Evolutionary conservation across 2,113 vertebrate genomes (phyloP).

Genomic region (Cyanoramphus novaezelandiae): DNA sequence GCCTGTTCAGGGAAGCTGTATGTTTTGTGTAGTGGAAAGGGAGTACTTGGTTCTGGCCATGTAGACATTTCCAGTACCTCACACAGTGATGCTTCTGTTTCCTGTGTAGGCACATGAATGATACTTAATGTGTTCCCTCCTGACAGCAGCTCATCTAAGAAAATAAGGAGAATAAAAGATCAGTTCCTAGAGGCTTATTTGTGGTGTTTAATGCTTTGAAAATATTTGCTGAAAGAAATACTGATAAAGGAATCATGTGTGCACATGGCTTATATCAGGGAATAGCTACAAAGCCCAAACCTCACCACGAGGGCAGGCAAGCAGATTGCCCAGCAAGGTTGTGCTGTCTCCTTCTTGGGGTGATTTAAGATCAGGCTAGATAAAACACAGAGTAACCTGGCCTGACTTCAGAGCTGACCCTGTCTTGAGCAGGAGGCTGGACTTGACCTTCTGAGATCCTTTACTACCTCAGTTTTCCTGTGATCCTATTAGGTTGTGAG

Average conservation of each 20-base stretch:
- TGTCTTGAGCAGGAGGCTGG: background rate
- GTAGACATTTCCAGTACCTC: background rate
- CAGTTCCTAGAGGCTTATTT: background rate
- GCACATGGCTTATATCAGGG: background rate
- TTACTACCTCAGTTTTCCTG: background rate
- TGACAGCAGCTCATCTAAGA: background rate
- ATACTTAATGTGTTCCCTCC: background rate
- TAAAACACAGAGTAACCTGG: background rate
- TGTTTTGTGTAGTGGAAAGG: background rate
- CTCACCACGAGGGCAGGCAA: background rate
- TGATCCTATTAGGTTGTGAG: conserved; percentile 13
- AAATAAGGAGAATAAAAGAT: background rate
- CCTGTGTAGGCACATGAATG: rapidly evolving
- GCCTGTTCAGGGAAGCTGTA: background rate
- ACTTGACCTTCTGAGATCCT: background rate
- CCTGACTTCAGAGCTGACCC: background rate
- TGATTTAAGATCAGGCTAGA: background rate
- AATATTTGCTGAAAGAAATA: background rate
- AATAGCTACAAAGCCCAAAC: background rate
- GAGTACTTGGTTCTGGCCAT: background rate
- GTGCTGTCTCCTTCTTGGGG: background rate
- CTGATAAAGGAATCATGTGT: background rate
- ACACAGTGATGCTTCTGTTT: background rate
- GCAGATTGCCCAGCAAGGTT: background rate
- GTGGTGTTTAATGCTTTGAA: conserved; percentile 2